Conservation (phyloP, 2,113 vertebrate genomes). For the Istiophorus platypterus region DNA sequence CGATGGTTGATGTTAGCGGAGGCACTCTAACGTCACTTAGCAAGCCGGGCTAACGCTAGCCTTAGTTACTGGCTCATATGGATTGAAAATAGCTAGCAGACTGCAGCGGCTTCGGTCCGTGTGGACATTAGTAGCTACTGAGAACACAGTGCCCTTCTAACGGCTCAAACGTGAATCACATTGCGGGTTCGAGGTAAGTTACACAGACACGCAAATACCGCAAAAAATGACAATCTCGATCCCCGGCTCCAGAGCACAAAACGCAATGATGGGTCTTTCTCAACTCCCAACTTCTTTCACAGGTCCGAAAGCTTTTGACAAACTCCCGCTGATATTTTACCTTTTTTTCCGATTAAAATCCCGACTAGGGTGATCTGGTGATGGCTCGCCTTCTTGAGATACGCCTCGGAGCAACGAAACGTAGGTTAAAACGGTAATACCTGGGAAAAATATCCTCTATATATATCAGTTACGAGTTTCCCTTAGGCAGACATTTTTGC, state of each 20-base stretch:
- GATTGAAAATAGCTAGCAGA: conserved; percentile 36
- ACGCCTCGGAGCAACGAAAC: conserved; percentile 76
- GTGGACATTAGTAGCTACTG: conserved; percentile 16
- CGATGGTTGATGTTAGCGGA: conserved; percentile 18
- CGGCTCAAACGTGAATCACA: conserved; percentile 12
- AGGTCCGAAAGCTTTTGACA: conserved; percentile 79
- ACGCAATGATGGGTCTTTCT: conserved; percentile 69
- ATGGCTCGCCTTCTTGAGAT: conserved; percentile 79
- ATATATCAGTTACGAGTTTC: conserved; percentile 93
- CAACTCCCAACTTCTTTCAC: conserved; percentile 86
- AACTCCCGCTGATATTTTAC: conserved; percentile 84
- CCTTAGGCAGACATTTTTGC: conserved; percentile 99
- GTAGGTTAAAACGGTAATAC: conserved; percentile 60
- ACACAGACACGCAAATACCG: not conserved
- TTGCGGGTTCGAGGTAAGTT: not conserved
- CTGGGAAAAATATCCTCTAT: conserved; percentile 83
- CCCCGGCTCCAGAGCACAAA: conserved; percentile 44
- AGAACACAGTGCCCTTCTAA: not conserved
- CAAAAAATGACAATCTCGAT: conserved; percentile 27
- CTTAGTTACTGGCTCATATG: conserved; percentile 42
- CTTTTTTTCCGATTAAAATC: conserved; percentile 86
- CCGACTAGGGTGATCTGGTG: conserved; percentile 89
- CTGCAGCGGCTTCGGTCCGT: conserved; percentile 36
- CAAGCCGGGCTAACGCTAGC: conserved; percentile 62
- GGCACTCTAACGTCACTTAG: conserved; percentile 32